Evolutionary conservation across 2,797 vertebrate species (phyloP), one percentile per base, ranked within the genome.

Genomic region (Setipinna tenuifilis): DNA sequence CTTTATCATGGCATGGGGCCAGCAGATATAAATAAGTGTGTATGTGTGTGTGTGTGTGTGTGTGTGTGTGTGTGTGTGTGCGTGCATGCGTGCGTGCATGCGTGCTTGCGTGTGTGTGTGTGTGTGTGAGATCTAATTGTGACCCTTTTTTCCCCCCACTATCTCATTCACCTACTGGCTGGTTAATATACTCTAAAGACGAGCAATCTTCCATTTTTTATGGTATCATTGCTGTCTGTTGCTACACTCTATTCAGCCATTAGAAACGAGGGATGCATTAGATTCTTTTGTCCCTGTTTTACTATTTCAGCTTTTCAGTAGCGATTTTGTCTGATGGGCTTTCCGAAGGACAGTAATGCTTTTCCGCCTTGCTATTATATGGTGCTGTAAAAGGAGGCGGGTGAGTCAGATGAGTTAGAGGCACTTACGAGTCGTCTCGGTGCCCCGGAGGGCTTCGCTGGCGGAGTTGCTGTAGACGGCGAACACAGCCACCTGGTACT

Each of bases 401-500:
- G 7, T 54, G 50, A 54, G 50, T 54, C 50, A 10, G 50, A 54
- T 54, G 50, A 7, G 50, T 3, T 54, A 54, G 50, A 54, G 50
- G 4, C 31, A 95, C 97, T 87, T 87, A 99, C 98, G 57, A 5
- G 98, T 99, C 44, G 96, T 98, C 88, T 97, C 97, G 0, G 95
- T 96, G 25, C 98, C 98, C 62, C 98, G 94, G 31, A 99, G 96
- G 0, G 95, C 98, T 88, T 98, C 97, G 0, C 98, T 98, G 28
- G 97, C 97, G 0, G 96, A 93, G 78, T 95, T 98, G 82, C 95
- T 88, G 82, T 98, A 98, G 61, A 99, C 86, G 2, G 98, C 98
- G 85, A 99, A 99, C 0, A 99, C 96, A 0, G 98, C 97, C 86
- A 99, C 93, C 93, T 99, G 97, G 91, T 99, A 99, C 85, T 99